phyloP scores from a whole-genome alignment of 2,797 vertebrate species.

The Bovichtus diacanthus region DNA sequence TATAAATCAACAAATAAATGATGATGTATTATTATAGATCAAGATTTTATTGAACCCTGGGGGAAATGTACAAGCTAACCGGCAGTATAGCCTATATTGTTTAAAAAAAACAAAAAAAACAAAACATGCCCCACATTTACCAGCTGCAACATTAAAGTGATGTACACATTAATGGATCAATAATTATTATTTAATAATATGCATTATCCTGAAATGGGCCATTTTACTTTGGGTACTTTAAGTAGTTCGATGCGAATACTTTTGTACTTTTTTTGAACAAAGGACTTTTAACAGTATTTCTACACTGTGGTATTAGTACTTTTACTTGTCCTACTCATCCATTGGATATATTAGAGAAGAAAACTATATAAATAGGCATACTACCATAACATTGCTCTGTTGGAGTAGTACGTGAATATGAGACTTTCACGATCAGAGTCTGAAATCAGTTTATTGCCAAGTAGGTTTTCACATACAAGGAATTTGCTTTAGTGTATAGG shows the following conservation, averaged over 20 bases:
- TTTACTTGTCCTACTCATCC: not conserved
- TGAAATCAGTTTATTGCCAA: too few relatives aligned
- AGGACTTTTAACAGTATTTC: not conserved
- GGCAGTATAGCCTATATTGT: not conserved
- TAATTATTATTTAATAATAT: not conserved
- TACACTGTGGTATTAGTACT: not conserved
- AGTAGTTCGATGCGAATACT: not conserved
- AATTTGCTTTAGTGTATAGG: too few relatives aligned
- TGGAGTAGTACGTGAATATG: not conserved
- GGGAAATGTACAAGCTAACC: too few relatives aligned
- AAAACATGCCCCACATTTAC: not conserved
- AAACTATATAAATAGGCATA: not conserved
- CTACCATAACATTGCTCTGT: not conserved
- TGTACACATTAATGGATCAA: not conserved
- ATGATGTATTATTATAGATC: too few relatives aligned
- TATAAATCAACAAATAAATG: too few relatives aligned
- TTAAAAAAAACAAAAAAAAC: too few relatives aligned
- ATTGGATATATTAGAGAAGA: not conserved
- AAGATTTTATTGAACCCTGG: not conserved
- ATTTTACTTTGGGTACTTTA: not conserved
- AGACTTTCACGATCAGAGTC: constrained; percentile 13
- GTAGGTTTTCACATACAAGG: too few relatives aligned
- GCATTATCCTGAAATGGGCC: not conserved
- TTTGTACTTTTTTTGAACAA: too few relatives aligned
- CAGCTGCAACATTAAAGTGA: not conserved